Base-by-base conservation (phyloP, 2,888 invertebrate species). In the Tetragnatha montana region DNA sequence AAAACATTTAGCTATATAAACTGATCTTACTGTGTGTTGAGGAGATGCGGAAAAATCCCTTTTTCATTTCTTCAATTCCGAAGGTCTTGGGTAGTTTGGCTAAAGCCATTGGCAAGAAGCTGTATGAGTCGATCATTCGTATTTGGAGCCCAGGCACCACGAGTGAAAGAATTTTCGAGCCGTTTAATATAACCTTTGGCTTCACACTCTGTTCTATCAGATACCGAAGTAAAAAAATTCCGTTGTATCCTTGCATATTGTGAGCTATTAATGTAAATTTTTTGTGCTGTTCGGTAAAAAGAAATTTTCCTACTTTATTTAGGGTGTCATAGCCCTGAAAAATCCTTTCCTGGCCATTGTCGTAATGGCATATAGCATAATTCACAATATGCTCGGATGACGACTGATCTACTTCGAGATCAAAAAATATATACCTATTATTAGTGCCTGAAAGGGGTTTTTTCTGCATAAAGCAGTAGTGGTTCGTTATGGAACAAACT, bases 161-260 rank as follows among this genome's bases (percentile, higher is more conserved):
- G 6, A 88, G 73, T 0, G n/a, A 6, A 82, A 88, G 82, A 0
- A 82, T 2, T 35, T 78, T 82, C 0, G 22, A 17, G 0, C 76
- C 82, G 14, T 82, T 69, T 7, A 78, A 82, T 2, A 82, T 88
- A 4, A 88, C 21, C 6, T 82, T 70, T 0, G 82, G 82, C 2
- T 49, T 8, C 14, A 17, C 1, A 6, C 88, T 78, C 10, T 82
- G 49, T n/a, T 71, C 19, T n/a, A 88, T 10, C 6, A 88, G 17
- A 60, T 75, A 88, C 7, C 17, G 4, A 12, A 88, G n/a, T 21
- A 88, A 12, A 60, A 88, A 88, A 19, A 78, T 76, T 1, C 82
- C 88, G 47, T 87, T 82, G 71, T 78, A 88, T 0, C 82, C 82
- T 82, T 88, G 76, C 78, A 88, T 75, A 22, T 88, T 88, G n/a